Evolutionary conservation across 2,113 vertebrate species (phyloP), one percentile per base, ranked within the genome.

Genomic region (Caloenas nicobarica): DNA sequence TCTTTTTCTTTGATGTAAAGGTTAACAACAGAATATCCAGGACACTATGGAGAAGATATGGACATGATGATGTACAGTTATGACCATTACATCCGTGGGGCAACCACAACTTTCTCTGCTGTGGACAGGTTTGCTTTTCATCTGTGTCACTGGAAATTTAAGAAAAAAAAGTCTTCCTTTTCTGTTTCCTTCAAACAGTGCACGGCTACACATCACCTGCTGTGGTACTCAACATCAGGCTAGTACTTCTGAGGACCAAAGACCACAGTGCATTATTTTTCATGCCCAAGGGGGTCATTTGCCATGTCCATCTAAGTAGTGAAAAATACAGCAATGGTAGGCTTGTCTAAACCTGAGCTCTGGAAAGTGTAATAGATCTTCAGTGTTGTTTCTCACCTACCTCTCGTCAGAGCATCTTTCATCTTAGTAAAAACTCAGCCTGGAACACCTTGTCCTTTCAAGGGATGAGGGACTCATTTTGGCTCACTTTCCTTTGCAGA

Each of bases 71-170:
- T 99, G 92, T 99, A 99, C 17, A 97, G 95, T 79, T 99, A 99
- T 0, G 99, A 99, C 64, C 98, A 99, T 91, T 99, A 99, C 70
- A 99, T 99, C 90, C 98, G 99, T 31, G 99, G 99, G 31, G 99
- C 99, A 70, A 98, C 99, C 61, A 99, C 99, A 91, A 99, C 99
- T 31, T 99, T 99, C 97, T 99, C 98, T 31, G 98, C 98, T 33
- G 99, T 99, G 70, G 97, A 99, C 60, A 99, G 99, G 99, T 99
- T 95, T 97, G 98, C 3, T 93, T 94, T 85, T 81, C 46, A 36
- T 50, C 13, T 84, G 23, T 81, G 90, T 61, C 16, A 56, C 15
- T 73, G 51, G 9, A 44, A 64, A 24, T 26, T 13, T 46, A 46
- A 46, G 44, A 2, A 33, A 44, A 48, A 33, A 44, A 48, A 38